Evolutionary conservation across 2,888 invertebrate species (phyloP), one percentile per base, ranked within the genome.

Genomic region (Drosophila testacea): DNA sequence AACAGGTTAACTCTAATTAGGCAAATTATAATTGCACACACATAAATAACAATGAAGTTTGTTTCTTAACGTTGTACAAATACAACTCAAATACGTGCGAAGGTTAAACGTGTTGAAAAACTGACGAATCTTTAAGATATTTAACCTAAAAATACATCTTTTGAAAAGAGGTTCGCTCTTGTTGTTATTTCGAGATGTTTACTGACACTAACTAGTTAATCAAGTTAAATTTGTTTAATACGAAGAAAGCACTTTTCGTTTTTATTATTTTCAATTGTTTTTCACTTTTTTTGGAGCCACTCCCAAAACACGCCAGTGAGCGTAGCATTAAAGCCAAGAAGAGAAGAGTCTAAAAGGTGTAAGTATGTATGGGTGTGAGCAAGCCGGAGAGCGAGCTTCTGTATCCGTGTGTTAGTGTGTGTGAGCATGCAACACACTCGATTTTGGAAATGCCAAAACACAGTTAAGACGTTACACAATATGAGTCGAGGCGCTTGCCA

Each of bases 381-480:
- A 54, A 71, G 77, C 69, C 66, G 67, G 69, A 68, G 79, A 79
- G 72, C 36, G 46, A 68, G 76, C 77, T 77, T 70, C 54, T 65
- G 38, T 61, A 27, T 47, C 42, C 48, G 38, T 44, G 46, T 28
- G 34, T 47, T 9, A 62, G 52, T 69, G 48, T 61, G 47, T 67
- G 68, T 48, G 72, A 67, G 68, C 64, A 57, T 68, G 73, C 56
- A 70, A 57, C 77, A 75, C 63, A 52, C 66, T 73, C 67, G 48
- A 60, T 69, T 83, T 87, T 84, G 70, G 62, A 87, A 87, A 87
- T 84, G 84, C 87, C 87, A 87, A 87, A 84, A 76, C 85, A 79
- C 81, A 81, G 81, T 72, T 83, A 87, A 87, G 83, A 77, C 81
- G 80, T 88, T 86, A 88, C 85, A 84, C 83, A 84, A 84, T 83